phyloP scores from a whole-genome alignment of 2,888 invertebrate species.

The Hofmannophila pseudospretella region DNA sequence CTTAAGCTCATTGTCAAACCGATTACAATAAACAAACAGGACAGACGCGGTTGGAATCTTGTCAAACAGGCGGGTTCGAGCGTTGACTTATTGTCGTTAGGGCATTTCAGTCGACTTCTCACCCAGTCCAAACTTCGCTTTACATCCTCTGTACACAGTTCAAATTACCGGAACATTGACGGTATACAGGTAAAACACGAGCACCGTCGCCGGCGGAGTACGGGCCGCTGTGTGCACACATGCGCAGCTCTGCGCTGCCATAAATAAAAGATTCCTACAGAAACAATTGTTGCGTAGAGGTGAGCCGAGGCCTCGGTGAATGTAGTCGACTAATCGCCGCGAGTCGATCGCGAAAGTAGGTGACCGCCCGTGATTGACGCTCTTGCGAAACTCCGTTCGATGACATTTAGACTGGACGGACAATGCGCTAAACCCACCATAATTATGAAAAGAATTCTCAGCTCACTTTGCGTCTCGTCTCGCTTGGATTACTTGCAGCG shows the following conservation, averaged over 20 bases:
- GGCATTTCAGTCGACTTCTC: slow-evolving; percentile 58
- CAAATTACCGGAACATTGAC: slow-evolving; percentile 18
- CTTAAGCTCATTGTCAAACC: slow-evolving; percentile 78
- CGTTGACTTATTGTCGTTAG: slow-evolving; percentile 78
- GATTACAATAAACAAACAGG: slow-evolving; percentile 79
- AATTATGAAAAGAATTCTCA: slow-evolving; percentile 45
- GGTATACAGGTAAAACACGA: slow-evolving; percentile 70
- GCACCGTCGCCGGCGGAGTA: slow-evolving; percentile 41
- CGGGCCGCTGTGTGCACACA: slow-evolving; percentile 61
- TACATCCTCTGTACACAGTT: slow-evolving; percentile 25
- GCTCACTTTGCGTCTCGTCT: slow-evolving; percentile 7
- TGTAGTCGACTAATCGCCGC: slow-evolving; percentile 71
- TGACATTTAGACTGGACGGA: slow-evolving; percentile 73
- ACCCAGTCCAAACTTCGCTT: slow-evolving; percentile 28
- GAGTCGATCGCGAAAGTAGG: slow-evolving; percentile 76
- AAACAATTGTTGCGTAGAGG: slow-evolving; percentile 78
- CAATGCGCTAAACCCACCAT: slow-evolving; percentile 59
- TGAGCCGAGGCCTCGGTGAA: slow-evolving; percentile 72
- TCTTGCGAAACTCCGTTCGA: slow-evolving; percentile 74
- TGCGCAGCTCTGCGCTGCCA: slow-evolving; percentile 51
- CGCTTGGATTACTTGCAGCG: slow-evolving; percentile 3
- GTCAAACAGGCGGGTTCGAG: slow-evolving; percentile 78
- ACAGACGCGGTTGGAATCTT: slow-evolving; percentile 78
- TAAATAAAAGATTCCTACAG: slow-evolving; percentile 78
- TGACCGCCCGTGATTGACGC: slow-evolving; percentile 76